Base-by-base conservation (phyloP, 2,797 vertebrate genomes). In the Poliocrania exsul region DNA sequence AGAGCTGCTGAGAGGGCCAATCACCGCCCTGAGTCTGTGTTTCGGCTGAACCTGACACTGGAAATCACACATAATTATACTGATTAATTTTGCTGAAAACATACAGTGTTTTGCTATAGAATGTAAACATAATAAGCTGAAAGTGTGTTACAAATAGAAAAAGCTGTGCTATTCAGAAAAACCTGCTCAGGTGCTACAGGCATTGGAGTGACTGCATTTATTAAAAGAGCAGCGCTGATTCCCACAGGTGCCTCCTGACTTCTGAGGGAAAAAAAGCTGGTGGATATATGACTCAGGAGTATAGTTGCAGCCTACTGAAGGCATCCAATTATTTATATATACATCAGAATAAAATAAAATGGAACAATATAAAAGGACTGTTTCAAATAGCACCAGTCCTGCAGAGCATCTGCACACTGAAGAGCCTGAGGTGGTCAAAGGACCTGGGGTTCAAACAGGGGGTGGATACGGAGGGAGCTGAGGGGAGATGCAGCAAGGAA, bases 61-160 rank as follows among this genome's bases (percentile, higher is more conserved):
- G 67, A 87, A 96, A 95, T 92, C 90, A 94, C 72, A 71, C 49
- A 31, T 96, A 96, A 97, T 96, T 95, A 93, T 4, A 61, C 86
- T 95, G 93, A 96, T 97, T 96, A 91, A 94, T 95, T 94, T 81
- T 90, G 79, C 91, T 95, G 84, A 93, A 97, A 96, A 96, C 91
- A 91, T 56, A 38, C 67, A 73, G 61, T 83, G 90, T 95, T 97
- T 94, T 95, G 85, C 90, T 92, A 88, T 49, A 91, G 88, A 95
- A 92, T 70, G 75, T 95, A 96, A 97, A 97, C 94, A 96, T 50
- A 84, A 37, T 64, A 88, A 91, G 77, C 81, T 79, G 88, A 74
- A 91, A 88, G 90, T 56, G 71, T 49, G 62, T 80, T 61, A 88
- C 77, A 81, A 90, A 91, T 5, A 89, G 70, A 44, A 81, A 80